Base-by-base conservation (phyloP, 2,888 invertebrate genomes). In the Scaeva pyrastri region DNA sequence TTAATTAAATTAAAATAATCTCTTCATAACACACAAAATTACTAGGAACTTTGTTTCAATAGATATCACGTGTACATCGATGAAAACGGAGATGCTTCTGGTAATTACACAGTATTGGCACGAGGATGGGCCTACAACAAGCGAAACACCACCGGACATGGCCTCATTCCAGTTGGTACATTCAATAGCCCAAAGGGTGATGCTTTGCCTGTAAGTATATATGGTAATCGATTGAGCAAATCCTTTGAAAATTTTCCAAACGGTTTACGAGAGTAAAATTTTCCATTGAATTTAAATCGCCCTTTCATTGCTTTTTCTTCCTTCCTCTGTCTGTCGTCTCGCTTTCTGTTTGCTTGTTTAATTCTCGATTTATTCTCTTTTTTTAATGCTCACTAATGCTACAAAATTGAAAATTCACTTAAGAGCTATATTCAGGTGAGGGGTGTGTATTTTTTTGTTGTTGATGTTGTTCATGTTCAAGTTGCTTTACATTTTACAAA, bases 1-100 rank as follows among this genome's bases (percentile, higher is more conserved):
- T 71, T 52, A 52, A 52, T 52, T 52, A 26, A 8, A 26, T 26
- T 52, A 26, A 52, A 52, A 23, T 23, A 14, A 23, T 52, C 52
- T 23, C n/a, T 52, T 52, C 7, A 52, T 14, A 31, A 31, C 5
- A 31, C 5, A 14, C 21, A 14, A 52, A 50, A n/a, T 16, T n/a
- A 8, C n/a, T 43, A 16, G 2, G 14, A 52, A 52, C 3, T 26
- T 43, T 26, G 7, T 70, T 26, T 23, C 21, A 21, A 89, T 91
- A 97, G 98, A 52, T 98, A 97, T 92, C 96, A 96, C 94, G 96
- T 97, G n/a, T 96, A 97, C 90, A 97, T 98, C 94, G 98, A 98
- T 92, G 96, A 96, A 89, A 96, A 97, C 89, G 98, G 97, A 0
- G 98, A 98, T 90, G 97, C 98, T 0, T 97, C 97, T 90, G 98